Evolutionary conservation across 2,888 invertebrate species (phyloP).

Genomic region (Catonia carolina): DNA sequence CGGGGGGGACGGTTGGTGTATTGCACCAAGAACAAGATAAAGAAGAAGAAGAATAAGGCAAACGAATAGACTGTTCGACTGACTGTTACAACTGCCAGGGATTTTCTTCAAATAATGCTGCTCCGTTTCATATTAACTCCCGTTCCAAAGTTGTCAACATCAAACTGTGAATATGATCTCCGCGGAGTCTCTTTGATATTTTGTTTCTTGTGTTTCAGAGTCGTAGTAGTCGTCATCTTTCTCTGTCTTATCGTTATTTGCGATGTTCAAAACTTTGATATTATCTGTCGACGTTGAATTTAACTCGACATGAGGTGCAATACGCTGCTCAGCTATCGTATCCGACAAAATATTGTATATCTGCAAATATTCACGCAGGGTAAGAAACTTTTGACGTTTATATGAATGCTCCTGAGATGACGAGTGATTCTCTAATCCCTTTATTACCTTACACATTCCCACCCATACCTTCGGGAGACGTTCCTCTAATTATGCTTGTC

Average conservation of each 20-base stretch:
- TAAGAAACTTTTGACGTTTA: constrained; percentile 32
- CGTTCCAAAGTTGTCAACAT: constrained; percentile 9
- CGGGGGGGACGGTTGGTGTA: no score
- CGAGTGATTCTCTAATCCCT: constrained; percentile 8
- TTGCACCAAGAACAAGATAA: no score
- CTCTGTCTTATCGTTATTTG: constrained; percentile 8
- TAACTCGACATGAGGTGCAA: constrained; percentile 13
- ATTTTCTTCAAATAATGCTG: no score
- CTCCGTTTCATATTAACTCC: no score
- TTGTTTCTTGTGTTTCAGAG: constrained; percentile 6
- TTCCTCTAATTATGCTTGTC: no score
- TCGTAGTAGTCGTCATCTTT: neutral
- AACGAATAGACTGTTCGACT: no score
- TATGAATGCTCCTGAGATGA: constrained; percentile 24
- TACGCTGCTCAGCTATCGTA: neutral
- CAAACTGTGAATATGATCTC: no score
- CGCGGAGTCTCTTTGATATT: constrained; percentile 13
- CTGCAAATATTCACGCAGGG: constrained; percentile 19
- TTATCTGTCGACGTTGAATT: constrained; percentile 11
- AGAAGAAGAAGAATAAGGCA: no score
- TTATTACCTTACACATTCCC: neutral
- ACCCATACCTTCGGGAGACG: no score
- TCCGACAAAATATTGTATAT: constrained; percentile 22
- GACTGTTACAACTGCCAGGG: no score
- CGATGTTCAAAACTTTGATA: constrained; percentile 12